Base-by-base conservation (phyloP, 2,797 vertebrate species). In the Oreochromis grahami region DNA sequence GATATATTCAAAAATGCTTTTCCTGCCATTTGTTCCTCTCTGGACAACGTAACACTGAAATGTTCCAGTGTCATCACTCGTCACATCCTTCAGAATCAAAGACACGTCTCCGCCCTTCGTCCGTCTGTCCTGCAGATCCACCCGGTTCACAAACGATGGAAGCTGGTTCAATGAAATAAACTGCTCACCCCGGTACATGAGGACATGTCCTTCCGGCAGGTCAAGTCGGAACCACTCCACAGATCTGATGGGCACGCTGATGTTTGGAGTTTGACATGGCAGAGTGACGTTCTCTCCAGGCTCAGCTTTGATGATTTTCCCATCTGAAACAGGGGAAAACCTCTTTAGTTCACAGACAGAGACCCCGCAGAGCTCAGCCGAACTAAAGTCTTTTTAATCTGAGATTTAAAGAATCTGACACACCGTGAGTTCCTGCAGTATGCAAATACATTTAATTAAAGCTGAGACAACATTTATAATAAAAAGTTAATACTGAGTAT, bases 211-310 rank as follows among this genome's bases (percentile, higher is more conserved):
- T 26, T 53, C 52, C 52, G 1, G 21, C 12, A 1, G 52, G 52
- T 53, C 21, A 53, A 53, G 21, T 53, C 21, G 4, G 12, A 53
- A 53, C 52, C 52, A 53, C 6, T 53, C 52, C 21, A 53, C 21
- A 53, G 1, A 0, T 53, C 52, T 53, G 52, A 53, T 53, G 52
- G 52, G 52, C 0, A 53, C 0, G 2, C 21, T 53, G 52, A 53
- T 53, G 1, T 53, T 2, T 24, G 52, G 52, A 24, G 52, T 13
- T 53, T 1, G 52, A 24, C 52, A 53, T 53, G 12, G 11, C 52
- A 53, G 52, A 53, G 52, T 1, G 2, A 53, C 11, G 2, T 1
- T 13, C 6, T 53, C 21, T 53, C 21, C 52, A 53, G 11, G 6
- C 52, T 24, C 21, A 0, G 11, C 21, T 53, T 14, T 53, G 21